These are phyloP conservation scores for Sinodicranocentrus sp. DNA, from an alignment of 2,888 invertebrate species.

Conservation along the genomic window DNA sequence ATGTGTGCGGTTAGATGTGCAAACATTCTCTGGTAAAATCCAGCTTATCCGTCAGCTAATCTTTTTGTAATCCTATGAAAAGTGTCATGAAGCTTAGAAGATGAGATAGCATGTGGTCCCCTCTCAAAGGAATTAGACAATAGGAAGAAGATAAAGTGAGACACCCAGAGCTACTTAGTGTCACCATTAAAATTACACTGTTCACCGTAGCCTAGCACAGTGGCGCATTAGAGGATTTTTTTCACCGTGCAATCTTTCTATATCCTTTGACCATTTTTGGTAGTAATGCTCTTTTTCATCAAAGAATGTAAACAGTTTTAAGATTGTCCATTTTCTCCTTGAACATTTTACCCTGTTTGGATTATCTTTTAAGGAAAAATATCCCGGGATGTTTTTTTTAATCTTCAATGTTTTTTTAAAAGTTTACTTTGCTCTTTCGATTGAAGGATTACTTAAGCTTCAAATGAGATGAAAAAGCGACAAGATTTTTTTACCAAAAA, in stretches of 20 bases:
- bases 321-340: conserved; percentile 14
- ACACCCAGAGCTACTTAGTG: conserved; percentile 25
- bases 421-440: too few species aligned
- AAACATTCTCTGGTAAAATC: conserved; percentile 44
- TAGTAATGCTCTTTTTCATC: not conserved
- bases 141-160: conserved; percentile 3
- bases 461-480: too few species aligned
- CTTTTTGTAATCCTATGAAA: conserved; percentile 60
- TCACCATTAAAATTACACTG: conserved; percentile 32
- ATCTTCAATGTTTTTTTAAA: too few species aligned
- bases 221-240: too few species aligned
- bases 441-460: too few species aligned
- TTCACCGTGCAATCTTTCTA: too few species aligned
- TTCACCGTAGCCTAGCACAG: not conserved
- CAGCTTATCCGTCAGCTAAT: conserved; percentile 60
- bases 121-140: conserved; percentile 37
- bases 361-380: too few species aligned
- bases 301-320: conserved; percentile 16
- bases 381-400: too few species aligned
- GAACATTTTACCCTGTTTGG: not conserved
- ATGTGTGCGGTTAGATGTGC: conserved; percentile 43
- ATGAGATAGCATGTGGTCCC: conserved; percentile 53
- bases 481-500: too few species aligned
- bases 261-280: conserved; percentile 50
- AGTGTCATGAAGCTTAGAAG: conserved; percentile 35